phyloP scores from a whole-genome alignment of 2,113 vertebrate genomes.

The Columba livia region DNA sequence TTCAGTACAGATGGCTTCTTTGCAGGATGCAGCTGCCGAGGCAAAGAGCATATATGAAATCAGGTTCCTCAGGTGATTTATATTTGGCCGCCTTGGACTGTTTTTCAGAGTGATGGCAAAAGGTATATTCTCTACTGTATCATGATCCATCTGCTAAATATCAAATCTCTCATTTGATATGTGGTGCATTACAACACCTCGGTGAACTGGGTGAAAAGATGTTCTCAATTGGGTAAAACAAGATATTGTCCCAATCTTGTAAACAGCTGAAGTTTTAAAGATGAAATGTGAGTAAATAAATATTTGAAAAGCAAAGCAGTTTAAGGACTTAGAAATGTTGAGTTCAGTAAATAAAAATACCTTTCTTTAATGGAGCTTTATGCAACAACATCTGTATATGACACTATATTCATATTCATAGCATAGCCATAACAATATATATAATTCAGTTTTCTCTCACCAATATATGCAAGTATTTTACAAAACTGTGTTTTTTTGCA shows the following conservation, averaged over 20 bases:
- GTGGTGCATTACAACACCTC: not conserved
- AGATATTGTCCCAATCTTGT: not conserved
- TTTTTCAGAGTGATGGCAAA: not conserved
- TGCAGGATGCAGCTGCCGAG: not conserved
- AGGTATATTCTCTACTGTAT: not conserved
- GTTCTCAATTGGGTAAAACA: not conserved
- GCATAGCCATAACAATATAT: not conserved
- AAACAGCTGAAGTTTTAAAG: not conserved
- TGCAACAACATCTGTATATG: not conserved
- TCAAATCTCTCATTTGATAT: not conserved
- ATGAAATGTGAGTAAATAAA: not conserved
- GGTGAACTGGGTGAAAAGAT: not conserved
- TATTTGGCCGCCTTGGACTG: not conserved
- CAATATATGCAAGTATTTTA: not conserved
- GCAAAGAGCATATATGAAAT: not conserved
- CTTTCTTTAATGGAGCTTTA: not conserved
- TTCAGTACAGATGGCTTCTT: not conserved
- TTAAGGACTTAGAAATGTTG: not conserved
- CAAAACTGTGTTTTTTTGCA: not conserved
- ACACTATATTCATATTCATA: not conserved
- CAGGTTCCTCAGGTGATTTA: not conserved
- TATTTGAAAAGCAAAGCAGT: not conserved
- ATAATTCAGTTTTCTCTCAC: not conserved
- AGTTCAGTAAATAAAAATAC: not conserved
- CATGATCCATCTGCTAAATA: not conserved